Conservation (phyloP, 2,888 invertebrate genomes). For the Metacarcinus magister region DNA sequence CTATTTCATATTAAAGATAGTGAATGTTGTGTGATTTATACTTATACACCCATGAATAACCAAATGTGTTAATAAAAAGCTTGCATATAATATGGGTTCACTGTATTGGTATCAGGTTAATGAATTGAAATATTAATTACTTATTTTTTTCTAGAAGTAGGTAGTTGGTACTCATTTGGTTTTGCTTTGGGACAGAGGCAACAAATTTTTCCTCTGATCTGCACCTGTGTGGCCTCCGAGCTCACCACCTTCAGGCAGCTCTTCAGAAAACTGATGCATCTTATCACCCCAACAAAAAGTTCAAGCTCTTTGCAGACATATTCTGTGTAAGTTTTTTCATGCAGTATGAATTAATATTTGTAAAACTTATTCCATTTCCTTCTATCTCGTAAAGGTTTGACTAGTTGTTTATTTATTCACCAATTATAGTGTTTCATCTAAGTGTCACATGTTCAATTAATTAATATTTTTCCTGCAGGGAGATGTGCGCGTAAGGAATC, state of each 20-base stretch:
- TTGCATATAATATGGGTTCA: background rate
- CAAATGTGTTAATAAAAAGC: too few species aligned
- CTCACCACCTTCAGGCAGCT: slow-evolving; percentile 76
- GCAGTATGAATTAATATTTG: background rate
- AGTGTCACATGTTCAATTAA: background rate
- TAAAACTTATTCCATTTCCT: background rate
- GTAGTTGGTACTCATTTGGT: background rate
- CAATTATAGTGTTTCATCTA: background rate
- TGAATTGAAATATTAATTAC: background rate
- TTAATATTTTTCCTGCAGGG: slow-evolving; percentile 68
- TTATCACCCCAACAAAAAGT: slow-evolving; percentile 69
- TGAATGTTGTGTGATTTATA: too few species aligned
- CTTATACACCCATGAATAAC: too few species aligned
- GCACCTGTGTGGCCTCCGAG: slow-evolving; percentile 78
- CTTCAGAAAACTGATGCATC: slow-evolving; percentile 64
- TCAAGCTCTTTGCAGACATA: slow-evolving; percentile 79
- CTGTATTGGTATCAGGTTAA: background rate
- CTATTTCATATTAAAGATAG: too few species aligned
- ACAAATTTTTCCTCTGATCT: slow-evolving; percentile 67
- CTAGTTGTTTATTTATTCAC: background rate
- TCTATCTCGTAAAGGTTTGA: background rate
- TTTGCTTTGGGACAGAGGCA: background rate
- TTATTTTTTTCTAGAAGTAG: background rate
- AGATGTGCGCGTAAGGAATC: slow-evolving; percentile 84
- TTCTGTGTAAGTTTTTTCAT: slow-evolving; percentile 77